A percentile compares a stretch with the other conserved stretches of the same genome.
Evolutionary conservation across 2,888 invertebrate genomes (phyloP).

Genomic region (Monochamus alternatus): DNA sequence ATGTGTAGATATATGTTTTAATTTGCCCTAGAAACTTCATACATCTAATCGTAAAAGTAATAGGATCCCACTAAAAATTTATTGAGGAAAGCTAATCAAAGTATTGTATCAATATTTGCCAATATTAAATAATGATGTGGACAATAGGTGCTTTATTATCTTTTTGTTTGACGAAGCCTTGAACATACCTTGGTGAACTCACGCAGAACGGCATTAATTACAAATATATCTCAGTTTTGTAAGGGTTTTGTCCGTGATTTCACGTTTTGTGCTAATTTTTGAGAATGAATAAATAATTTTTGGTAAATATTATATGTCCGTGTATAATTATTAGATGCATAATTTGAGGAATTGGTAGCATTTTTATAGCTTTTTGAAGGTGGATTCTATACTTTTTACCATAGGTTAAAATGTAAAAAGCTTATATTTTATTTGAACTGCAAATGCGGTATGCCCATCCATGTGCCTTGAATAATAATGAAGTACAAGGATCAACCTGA

Average conservation of each 20-base stretch:
- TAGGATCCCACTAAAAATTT: conserved; percentile 22
- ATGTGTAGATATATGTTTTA: not conserved
- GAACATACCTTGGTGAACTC: not conserved
- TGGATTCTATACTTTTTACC: too few species aligned
- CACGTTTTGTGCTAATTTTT: too few species aligned
- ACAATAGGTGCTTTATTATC: conserved; percentile 54
- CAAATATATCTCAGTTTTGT: not conserved
- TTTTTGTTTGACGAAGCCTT: conserved; percentile 42
- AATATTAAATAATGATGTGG: conserved; percentile 53
- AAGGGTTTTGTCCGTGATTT: too few species aligned
- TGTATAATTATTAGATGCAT: too few species aligned
- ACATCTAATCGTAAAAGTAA: conserved; percentile 14
- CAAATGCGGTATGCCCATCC: conserved; percentile 38
- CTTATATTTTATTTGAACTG: not conserved
- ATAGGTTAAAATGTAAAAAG: too few species aligned
- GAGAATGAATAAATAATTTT: too few species aligned
- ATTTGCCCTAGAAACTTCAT: not conserved
- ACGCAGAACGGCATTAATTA: not conserved
- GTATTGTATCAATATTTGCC: conserved; percentile 55
- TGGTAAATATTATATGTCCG: too few species aligned
- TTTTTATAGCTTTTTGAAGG: too few species aligned
- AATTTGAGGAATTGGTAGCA: too few species aligned
- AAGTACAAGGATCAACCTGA: conserved; percentile 39
- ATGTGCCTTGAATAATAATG: conserved; percentile 45
- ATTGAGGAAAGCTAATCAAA: conserved; percentile 51